Percentiles rank a stretch among this genome's conserved stretches.
Conservation (phyloP, 2,797 vertebrate genomes). For the Thalassophryne amazonica region DNA sequence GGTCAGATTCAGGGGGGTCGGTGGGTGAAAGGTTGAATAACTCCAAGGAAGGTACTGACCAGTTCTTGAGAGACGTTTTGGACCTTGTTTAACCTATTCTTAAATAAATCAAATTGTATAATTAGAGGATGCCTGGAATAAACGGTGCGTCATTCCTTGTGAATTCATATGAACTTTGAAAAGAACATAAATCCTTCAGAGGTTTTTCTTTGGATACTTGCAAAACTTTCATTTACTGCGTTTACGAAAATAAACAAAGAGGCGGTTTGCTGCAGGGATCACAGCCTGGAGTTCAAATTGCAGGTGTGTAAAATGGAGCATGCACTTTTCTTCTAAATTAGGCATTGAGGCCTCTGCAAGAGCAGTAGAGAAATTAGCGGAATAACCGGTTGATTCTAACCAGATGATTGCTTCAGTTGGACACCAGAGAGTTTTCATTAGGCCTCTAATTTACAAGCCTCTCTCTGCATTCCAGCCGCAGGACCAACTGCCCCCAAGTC, state of each 20-base stretch:
- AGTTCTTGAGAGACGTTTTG: constrained; percentile 77
- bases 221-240: constrained; percentile 22
- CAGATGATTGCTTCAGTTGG: constrained; percentile 98
- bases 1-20: constrained; percentile 76
- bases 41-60: constrained; percentile 81
- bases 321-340: constrained; percentile 96
- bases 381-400: constrained; percentile 99
- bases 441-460: constrained; percentile 97
- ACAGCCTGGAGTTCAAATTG: constrained; percentile 77
- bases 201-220: neutral
- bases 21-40: constrained; percentile 89
- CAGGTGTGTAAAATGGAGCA: constrained; percentile 94
- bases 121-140: no score
- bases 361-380: constrained; percentile 93
- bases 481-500: constrained; percentile 70
- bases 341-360: constrained; percentile 90
- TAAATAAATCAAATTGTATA: neutral
- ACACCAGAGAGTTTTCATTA: constrained; percentile 97
- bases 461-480: constrained; percentile 88
- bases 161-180: no score
- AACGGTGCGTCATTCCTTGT: no score
- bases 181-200: no score
- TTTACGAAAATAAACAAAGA: constrained; percentile 23
- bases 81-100: constrained; percentile 36
- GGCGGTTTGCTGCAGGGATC: constrained; percentile 49